Conservation (phyloP, 1,140 invertebrate genomes). For the Theocolax elegans region DNA sequence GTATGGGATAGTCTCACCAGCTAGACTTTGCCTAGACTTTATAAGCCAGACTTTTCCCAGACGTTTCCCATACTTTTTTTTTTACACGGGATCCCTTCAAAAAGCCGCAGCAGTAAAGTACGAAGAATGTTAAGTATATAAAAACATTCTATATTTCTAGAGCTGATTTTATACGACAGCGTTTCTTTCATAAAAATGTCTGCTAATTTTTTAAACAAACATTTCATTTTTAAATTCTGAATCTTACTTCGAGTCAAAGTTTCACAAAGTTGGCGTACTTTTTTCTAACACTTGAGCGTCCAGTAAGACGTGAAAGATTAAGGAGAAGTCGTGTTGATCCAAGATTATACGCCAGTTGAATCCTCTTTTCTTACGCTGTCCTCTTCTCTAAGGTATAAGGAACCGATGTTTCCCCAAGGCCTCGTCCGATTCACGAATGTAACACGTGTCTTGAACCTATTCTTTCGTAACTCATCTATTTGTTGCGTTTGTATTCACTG, state of each 20-base stretch:
- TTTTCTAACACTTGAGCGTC: conserved; percentile 46
- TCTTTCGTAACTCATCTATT: too few relatives aligned
- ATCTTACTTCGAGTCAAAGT: background rate
- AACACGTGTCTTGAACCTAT: conserved; percentile 47
- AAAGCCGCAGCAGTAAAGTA: too few relatives aligned
- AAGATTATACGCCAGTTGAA: conserved; percentile 57
- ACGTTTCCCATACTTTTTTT: too few relatives aligned
- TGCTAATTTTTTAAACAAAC: background rate
- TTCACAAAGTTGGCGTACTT: background rate
- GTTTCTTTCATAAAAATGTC: too few relatives aligned
- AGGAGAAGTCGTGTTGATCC: conserved; percentile 50
- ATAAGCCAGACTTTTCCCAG: too few relatives aligned
- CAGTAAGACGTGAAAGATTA: conserved; percentile 47
- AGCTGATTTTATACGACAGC: too few relatives aligned
- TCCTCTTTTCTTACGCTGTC: conserved; percentile 57
- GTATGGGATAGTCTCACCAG: too few relatives aligned
- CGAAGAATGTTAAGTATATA: too few relatives aligned
- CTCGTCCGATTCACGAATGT: conserved; percentile 25
- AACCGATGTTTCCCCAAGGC: background rate
- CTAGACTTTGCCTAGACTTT: too few relatives aligned
- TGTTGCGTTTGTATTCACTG: too few relatives aligned
- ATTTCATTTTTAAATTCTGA: background rate
- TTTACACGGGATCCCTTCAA: too few relatives aligned
- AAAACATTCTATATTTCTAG: too few relatives aligned
- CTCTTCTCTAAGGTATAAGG: conserved; percentile 42